Evolutionary conservation across 2,113 vertebrate genomes (phyloP), one percentile per base, ranked within the genome.

Genomic region (Alces alces): DNA sequence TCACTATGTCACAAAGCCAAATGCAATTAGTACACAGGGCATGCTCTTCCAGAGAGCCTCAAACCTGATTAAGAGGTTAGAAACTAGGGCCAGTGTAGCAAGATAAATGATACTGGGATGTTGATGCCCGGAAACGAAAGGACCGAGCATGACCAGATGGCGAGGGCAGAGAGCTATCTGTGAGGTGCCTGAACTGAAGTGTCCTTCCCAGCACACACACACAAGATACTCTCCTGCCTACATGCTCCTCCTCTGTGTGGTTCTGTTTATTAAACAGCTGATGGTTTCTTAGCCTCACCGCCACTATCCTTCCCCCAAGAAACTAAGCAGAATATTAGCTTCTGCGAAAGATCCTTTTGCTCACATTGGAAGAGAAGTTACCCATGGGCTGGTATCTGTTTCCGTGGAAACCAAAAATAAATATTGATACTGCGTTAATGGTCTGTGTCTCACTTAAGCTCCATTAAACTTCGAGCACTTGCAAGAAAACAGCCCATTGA

Each of bases 361-460:
- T 93, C 84, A 91, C 54, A 30, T 28, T 58, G 52, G 89, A 66
- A 91, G 45, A 96, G 89, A 78, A 97, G 95, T 95, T 80, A 95
- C 89, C 97, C 91, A 96, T 6, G 7, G 80, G 55, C 87, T 96
- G 96, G 91, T 97, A 97, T 98, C 93, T 73, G 97, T 98, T 98
- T 95, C 98, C 89, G 30, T 97, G 97, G 97, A 97, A 98, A 98
- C 98, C 84, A 93, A 98, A 98, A 98, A 97, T 98, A 98, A 98
- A 98, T 98, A 98, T 98, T 98, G 98, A 98, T 98, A 88, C 96
- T 95, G 98, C 2, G 70, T 97, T 98, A 98, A 98, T 98, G 97
- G 96, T 93, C 97, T 98, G 98, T 98, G 98, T 98, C 98, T 98
- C 97, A 98, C 98, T 98, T 98, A 96, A 98, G 98, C 97, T 95